Percentiles rank a stretch among this genome's conserved stretches.
phyloP scores from a whole-genome alignment of 1,140 invertebrate genomes.

The Drosophila tristis region DNA sequence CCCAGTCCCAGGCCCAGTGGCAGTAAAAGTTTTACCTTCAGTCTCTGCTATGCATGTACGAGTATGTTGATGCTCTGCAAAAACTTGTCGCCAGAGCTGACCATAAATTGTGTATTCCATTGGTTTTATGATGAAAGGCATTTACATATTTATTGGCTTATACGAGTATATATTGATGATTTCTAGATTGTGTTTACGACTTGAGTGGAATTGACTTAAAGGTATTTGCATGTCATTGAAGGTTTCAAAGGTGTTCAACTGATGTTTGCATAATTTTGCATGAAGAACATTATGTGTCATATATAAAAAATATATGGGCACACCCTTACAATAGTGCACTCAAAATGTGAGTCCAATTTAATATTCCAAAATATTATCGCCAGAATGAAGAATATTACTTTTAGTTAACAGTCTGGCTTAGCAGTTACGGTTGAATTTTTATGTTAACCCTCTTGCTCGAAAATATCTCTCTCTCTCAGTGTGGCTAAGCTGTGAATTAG shows the following conservation, averaged over 20 bases:
- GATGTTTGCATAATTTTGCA: too few species aligned
- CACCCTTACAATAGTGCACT: too few species aligned
- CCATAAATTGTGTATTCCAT: slow-evolving; percentile 27
- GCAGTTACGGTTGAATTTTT: too few species aligned
- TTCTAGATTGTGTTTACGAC: slow-evolving; percentile 32
- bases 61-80: slow-evolving; percentile 3
- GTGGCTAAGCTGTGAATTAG: too few species aligned
- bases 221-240: slow-evolving; percentile 35
- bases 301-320: too few species aligned
- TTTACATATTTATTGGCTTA: slow-evolving; percentile 31
- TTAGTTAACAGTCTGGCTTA: too few species aligned
- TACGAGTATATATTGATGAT: slow-evolving; percentile 6
- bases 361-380: too few species aligned
- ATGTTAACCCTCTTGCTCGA: too few species aligned
- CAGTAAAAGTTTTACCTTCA: slow-evolving; percentile 44
- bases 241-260: slow-evolving; percentile 3
- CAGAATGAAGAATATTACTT: too few species aligned
- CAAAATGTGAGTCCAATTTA: too few species aligned
- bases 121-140: slow-evolving; percentile 29
- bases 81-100: slow-evolving; percentile 5
- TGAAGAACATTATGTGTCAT: too few species aligned
- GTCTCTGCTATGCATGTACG: slow-evolving; percentile 12
- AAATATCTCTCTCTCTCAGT: too few species aligned
- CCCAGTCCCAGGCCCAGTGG: neutral
- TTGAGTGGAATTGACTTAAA: neutral